These are phyloP conservation scores for Bolinopsis microptera DNA, from an alignment of 37 sponge, comb jelly and placozoan genomes.

Conservation along the genomic window DNA sequence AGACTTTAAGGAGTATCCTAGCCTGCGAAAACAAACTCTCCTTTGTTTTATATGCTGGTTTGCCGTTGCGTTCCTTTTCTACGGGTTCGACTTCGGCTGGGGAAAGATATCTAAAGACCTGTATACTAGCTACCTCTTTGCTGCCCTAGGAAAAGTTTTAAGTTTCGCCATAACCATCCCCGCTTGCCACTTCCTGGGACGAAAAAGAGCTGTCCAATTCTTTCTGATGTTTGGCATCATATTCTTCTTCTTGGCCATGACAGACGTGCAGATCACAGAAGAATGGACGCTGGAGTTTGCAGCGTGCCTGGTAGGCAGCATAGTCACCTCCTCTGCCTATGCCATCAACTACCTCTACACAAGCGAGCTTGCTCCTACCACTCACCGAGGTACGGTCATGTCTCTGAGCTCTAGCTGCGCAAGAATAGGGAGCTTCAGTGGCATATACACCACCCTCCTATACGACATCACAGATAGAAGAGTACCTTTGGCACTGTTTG, in stretches of 20 bases:
- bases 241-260: background rate
- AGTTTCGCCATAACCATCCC: background rate
- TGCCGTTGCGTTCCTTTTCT: background rate
- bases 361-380: constrained; percentile 13
- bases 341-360: background rate
- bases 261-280: background rate
- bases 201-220: background rate
- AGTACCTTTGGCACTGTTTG: background rate
- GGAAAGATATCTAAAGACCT: background rate
- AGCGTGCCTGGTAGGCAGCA: constrained; percentile 3
- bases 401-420: constrained; percentile 13
- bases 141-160: background rate
- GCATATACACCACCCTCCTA: background rate
- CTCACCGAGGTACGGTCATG: constrained; percentile 10
- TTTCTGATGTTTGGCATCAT: background rate
- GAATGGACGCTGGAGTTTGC: background rate
- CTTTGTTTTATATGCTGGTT: background rate
- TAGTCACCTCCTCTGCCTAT: background rate
- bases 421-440: background rate
- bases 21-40: background rate
- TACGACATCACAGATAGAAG: background rate
- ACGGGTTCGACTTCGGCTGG: background rate
- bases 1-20: background rate
- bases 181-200: background rate
- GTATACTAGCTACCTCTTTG: background rate